A percentile compares a stretch with the other conserved stretches of the same genome.
These are phyloP conservation scores for Lithobius niger DNA, from an alignment of 1,140 invertebrate genomes.

Conservation along the genomic window DNA sequence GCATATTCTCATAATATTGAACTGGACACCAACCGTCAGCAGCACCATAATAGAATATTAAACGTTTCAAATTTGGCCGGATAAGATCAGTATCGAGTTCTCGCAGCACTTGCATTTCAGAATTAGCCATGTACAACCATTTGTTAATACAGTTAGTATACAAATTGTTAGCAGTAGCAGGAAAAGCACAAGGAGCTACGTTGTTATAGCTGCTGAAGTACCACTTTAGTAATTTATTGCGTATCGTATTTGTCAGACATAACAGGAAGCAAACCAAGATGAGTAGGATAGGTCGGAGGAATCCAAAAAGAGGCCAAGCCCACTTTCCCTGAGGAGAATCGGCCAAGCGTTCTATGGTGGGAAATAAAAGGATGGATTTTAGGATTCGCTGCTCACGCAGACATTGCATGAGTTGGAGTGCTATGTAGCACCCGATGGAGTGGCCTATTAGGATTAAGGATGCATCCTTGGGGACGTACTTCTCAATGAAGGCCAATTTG, in stretches of 20 bases:
- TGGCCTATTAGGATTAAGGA: conserved; percentile 35
- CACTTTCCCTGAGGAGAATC: conserved; percentile 30
- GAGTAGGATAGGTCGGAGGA: conserved; percentile 30
- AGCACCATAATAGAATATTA: conserved; percentile 36
- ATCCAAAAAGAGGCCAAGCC: conserved; percentile 27
- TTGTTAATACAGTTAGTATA: conserved; percentile 27
- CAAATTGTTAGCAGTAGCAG: conserved; percentile 27
- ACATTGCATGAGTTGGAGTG: conserved; percentile 30
- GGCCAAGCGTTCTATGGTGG: conserved; percentile 37
- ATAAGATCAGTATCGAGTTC: conserved; percentile 29
- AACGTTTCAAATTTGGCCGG: conserved; percentile 23
- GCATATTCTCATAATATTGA: conserved; percentile 30
- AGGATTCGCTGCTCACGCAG: background rate
- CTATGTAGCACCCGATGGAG: conserved; percentile 39
- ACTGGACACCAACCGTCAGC: conserved; percentile 36
- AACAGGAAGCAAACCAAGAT: conserved; percentile 23
- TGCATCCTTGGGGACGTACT: conserved; percentile 26
- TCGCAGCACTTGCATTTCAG: conserved; percentile 31
- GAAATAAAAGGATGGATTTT: conserved; percentile 34
- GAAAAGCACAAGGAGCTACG: conserved; percentile 25
- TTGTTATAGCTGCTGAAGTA: conserved; percentile 21
- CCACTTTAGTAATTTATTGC: conserved; percentile 23
- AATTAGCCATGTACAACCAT: conserved; percentile 29
- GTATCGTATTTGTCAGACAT: conserved; percentile 23
- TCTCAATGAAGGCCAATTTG: conserved; percentile 33